Evolutionary conservation across 2,113 vertebrate genomes (phyloP).

Genomic region (Cinclus mexicanus): DNA sequence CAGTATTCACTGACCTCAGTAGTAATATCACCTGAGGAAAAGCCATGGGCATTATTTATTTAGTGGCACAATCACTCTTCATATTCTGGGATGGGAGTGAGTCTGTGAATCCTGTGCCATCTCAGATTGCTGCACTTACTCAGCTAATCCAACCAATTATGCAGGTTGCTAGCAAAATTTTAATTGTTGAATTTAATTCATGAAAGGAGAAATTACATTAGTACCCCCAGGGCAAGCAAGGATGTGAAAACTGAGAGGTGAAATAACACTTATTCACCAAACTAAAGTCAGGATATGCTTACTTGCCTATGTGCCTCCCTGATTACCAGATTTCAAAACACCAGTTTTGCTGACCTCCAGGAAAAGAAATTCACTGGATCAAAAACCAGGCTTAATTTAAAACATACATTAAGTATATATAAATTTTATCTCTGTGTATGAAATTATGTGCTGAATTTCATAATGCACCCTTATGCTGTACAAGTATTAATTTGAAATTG

Average conservation of each 20-base stretch:
- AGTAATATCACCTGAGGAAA: background rate
- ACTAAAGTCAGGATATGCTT: background rate
- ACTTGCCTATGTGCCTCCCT: background rate
- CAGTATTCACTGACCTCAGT: background rate
- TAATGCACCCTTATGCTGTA: background rate
- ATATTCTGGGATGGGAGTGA: background rate
- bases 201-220: background rate
- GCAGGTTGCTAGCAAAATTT: background rate
- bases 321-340: background rate
- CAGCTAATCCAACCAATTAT: background rate
- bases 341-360: background rate
- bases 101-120: background rate
- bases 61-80: background rate
- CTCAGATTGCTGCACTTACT: background rate
- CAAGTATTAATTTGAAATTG: background rate
- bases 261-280: background rate
- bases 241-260: background rate
- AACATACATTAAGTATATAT: background rate
- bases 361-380: background rate
- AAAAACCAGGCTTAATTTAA: background rate
- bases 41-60: background rate
- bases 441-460: background rate
- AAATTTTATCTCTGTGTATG: background rate
- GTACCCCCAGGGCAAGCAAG: background rate
- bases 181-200: background rate